Base-by-base conservation (phyloP, 2,888 invertebrate genomes). In the Oscheius sp. region DNA sequence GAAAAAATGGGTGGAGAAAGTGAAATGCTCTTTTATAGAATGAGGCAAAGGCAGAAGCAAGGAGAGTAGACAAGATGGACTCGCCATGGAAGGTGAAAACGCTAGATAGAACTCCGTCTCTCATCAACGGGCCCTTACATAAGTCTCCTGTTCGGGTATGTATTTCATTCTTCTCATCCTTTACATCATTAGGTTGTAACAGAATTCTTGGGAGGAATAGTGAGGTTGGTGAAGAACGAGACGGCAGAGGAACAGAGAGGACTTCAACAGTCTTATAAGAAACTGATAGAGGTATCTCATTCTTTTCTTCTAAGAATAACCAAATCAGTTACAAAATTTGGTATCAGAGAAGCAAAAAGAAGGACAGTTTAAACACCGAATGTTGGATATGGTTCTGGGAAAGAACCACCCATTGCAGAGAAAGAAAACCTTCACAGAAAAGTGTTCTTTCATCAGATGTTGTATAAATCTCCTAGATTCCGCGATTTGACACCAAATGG, bases 341-440 rank as follows among this genome's bases (percentile, higher is more conserved):
- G 74, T 73, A 1, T 59, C 66, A 17, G 65, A 67, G n/a, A 68
- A 65, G 8, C 65, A 71, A 2, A 45, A 61, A 24, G 70, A 73
- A 33, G 68, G 65, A n/a, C 64, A 70, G 28, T 77, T 65, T 68
- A 77, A 77, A 50, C 71, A 74, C 45, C 54, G 77, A 51, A 74
- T 77, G 80, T 67, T 80, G 36, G 82, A 82, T 64, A 73, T 75
- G 66, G 81, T 82, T 14, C 65, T 78, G 12, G 81, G 80, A 2
- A 65, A 73, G 63, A 74, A 75, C 47, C 69, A 78, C 67, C 76
- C 78, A n/a, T 41, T 74, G 22, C 54, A 77, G 20, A 54, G 26
- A 17, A 68, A 63, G 41, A 57, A 64, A 14, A 54, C 67, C 9
- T 67, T 76, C 32, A 65, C 67, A 30, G 67, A 75, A 1, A 51